Evolutionary conservation across 2,797 vertebrate species (phyloP).

Genomic region (Neosilurus mollespiculum): DNA sequence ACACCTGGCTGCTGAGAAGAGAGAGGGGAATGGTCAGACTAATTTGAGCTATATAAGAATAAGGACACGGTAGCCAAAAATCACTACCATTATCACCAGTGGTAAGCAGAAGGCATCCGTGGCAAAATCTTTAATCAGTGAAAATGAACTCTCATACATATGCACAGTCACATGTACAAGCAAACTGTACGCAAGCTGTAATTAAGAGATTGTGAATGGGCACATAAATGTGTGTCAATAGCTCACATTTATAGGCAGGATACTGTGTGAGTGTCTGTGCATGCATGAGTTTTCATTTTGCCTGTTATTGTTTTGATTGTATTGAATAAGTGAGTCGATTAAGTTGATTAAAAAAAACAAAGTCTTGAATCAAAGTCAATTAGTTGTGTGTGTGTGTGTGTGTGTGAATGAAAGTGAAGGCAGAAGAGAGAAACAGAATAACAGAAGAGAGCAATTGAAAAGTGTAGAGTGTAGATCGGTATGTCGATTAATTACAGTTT

Average conservation of each 20-base stretch:
- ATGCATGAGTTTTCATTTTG: slow-evolving; percentile 40
- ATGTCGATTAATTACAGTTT: background rate
- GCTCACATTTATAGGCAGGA: slow-evolving; percentile 3
- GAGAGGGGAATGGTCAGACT: background rate
- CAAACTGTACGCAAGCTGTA: background rate
- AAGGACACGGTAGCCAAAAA: background rate
- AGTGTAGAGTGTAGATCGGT: background rate
- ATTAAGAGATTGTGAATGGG: background rate
- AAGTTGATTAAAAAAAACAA: slow-evolving; percentile 24
- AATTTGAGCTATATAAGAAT: no score
- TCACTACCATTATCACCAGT: background rate
- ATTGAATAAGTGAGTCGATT: slow-evolving; percentile 27
- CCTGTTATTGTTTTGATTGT: slow-evolving; percentile 4
- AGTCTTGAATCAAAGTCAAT: background rate
- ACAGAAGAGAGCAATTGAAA: background rate
- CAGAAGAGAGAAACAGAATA: background rate
- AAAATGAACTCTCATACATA: background rate
- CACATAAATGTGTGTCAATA: background rate
- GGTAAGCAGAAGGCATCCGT: background rate
- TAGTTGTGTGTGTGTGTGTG: background rate
- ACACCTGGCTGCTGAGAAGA: background rate
- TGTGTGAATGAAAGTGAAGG: background rate
- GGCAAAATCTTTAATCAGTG: background rate
- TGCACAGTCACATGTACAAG: background rate
- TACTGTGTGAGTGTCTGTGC: background rate